Evolutionary conservation across 1,140 invertebrate species (phyloP), one percentile per base, ranked within the genome.

Genomic region (Pinna nobilis): DNA sequence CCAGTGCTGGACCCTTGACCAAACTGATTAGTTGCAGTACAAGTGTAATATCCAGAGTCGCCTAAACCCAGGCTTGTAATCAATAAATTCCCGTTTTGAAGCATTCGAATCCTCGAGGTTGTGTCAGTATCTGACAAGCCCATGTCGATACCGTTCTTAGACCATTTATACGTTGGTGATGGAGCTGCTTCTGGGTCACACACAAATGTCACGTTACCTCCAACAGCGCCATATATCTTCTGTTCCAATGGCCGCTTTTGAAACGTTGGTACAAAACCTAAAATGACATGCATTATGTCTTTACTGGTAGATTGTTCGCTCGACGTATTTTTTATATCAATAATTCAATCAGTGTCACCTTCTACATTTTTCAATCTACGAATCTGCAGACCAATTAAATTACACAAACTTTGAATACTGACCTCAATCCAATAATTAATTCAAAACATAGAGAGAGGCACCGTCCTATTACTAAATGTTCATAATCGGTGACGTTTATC

Each of bases 171-270:
- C 11, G 35, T 53, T 0, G 97, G 96, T 78, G 91, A 92, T 1
- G 97, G 97, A 3, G 97, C 96, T 13, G 96, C 97, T 90, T 99
- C 97, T 0, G 97, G 97, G 82, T 95, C 93, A 88, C 97, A 99
- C 53, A 92, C 91, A 61, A 99, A 94, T 0, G 97, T 98, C 0
- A 96, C 93, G 88, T 98, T 98, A 41, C 96, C 95, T 71, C 93
- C 93, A 88, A 97, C 94, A 3, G 95, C 94, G 0, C 95, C 96
- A 90, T 96, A 96, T 18, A 94, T 95, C 88, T 97, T 95, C 0
- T 93, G 90, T 86, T 96, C 94, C 41, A 98, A 87, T 5, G 97
- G 97, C 55, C 91, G 91, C 88, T 98, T 98, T 74, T 94, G 94
- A 86, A 99, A 99, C 2, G 94, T 94, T 33, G 97, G 97, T 82